Evolutionary conservation across 2,113 vertebrate species (phyloP), one percentile per base, ranked within the genome.

Genomic region (Genyomyrus donnyi): DNA sequence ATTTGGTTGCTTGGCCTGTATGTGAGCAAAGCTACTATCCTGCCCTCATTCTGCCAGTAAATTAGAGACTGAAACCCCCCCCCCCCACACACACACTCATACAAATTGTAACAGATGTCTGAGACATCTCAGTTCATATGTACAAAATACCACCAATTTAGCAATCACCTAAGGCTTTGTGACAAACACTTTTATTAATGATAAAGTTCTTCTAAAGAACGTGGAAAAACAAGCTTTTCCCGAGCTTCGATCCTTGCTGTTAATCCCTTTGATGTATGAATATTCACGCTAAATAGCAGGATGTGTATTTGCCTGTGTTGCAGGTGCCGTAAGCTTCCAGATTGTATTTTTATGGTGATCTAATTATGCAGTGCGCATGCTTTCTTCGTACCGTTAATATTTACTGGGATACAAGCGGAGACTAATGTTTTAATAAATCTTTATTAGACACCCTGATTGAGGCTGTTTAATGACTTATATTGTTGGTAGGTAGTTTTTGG

Each of bases 201-300:
- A 42, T 42, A 17, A 35, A 80, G 13, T 80, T 80, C n/a, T 80
- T 17, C 74, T 39, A 19, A 42, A 80, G 74, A 80, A 39, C 17
- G 15, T 80, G 35, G 74, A 19, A 19, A 42, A 42, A 42, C 74
- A 80, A 80, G 74, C 74, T 19, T 80, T 80, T 80, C 5, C 74
- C 58, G 89, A 92, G 89, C 90, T 90, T 90, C 91, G 90, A 85
- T 89, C 87, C 85, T 85, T 74, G 70, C 90, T 48, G 90, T 85
- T 92, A 91, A 90, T 93, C 91, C 90, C 89, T 58, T 52, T 90
- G 93, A 94, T 91, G 91, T 93, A 94, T 92, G 92, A 88, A 90
- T 35, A 56, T 91, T 89, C 21, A 15, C 45, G n/a, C 49, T 92
- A 90, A 85, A 90, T 62, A 88, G 91, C 90, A 87, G 88, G 89